Percentiles rank a stretch among this genome's conserved stretches.
These are phyloP conservation scores for Solenopsis fugax DNA, from an alignment of 1,140 invertebrate genomes.

Conservation along the genomic window DNA sequence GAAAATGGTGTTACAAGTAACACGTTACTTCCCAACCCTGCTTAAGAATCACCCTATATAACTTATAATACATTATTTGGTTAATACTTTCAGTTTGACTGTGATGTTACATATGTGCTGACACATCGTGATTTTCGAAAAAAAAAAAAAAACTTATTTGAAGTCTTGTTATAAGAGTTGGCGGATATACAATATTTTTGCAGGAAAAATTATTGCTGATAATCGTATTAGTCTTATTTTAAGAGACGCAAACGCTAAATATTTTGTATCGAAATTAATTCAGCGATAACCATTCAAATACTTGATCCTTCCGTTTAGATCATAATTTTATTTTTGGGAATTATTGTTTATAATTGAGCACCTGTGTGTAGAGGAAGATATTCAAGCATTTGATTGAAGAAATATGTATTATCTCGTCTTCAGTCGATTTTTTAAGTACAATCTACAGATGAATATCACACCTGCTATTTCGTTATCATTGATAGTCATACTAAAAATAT, in stretches of 20 bases:
- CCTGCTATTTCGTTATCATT: neutral
- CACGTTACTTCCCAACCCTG: too few species aligned
- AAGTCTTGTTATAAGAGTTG: neutral
- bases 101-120: neutral
- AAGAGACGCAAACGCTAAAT: neutral
- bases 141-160: neutral
- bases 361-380: neutral
- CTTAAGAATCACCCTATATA: too few species aligned
- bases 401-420: neutral
- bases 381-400: neutral
- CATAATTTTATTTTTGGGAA: neutral
- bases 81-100: neutral
- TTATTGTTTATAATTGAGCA: neutral
- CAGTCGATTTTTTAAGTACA: neutral
- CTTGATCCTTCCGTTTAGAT: neutral
- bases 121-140: neutral
- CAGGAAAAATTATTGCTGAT: neutral
- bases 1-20: too few species aligned
- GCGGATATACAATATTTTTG: neutral
- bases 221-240: neutral
- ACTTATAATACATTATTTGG: too few species aligned
- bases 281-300: neutral
- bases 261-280: constrained; percentile 32
- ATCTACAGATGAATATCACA: neutral
- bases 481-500: neutral